phyloP scores from a whole-genome alignment of 2,113 vertebrate species.

The Oncorhynchus nerka region DNA sequence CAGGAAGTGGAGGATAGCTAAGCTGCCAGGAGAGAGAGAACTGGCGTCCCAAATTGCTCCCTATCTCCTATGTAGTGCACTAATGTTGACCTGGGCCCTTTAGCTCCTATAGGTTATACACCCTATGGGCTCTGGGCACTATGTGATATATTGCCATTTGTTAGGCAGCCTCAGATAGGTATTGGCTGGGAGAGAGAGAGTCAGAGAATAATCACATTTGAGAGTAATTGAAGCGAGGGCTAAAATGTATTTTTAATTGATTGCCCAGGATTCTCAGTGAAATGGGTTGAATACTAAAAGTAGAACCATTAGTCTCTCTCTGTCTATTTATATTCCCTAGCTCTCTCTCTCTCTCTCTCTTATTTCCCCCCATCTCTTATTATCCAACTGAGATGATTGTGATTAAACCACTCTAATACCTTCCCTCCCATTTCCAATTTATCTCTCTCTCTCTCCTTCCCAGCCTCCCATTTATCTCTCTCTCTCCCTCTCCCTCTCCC shows the following conservation, averaged over 20 bases:
- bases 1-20: neutral
- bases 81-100: too few relatives aligned
- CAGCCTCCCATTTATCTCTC: slow-evolving; percentile 14
- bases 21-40: too few relatives aligned
- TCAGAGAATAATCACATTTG: slow-evolving; percentile 53
- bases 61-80: slow-evolving; percentile 7
- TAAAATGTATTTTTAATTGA: slow-evolving; percentile 66
- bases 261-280: slow-evolving; percentile 64
- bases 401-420: slow-evolving; percentile 61
- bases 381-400: slow-evolving; percentile 58
- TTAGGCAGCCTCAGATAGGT: slow-evolving; percentile 14
- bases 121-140: too few relatives aligned
- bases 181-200: slow-evolving; percentile 41
- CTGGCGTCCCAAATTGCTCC: too few relatives aligned
- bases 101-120: too few relatives aligned
- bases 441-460: neutral
- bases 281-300: slow-evolving; percentile 74
- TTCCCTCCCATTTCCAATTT: slow-evolving; percentile 26
- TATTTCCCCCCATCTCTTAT: slow-evolving; percentile 40
- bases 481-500: neutral
- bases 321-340: slow-evolving; percentile 60
- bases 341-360: slow-evolving; percentile 12
- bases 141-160: too few relatives aligned
- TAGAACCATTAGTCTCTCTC: slow-evolving; percentile 66
- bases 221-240: slow-evolving; percentile 61